These are phyloP conservation scores for Antechinus stuartii DNA, from an alignment of 2,113 vertebrate species.

Conservation along the genomic window DNA sequence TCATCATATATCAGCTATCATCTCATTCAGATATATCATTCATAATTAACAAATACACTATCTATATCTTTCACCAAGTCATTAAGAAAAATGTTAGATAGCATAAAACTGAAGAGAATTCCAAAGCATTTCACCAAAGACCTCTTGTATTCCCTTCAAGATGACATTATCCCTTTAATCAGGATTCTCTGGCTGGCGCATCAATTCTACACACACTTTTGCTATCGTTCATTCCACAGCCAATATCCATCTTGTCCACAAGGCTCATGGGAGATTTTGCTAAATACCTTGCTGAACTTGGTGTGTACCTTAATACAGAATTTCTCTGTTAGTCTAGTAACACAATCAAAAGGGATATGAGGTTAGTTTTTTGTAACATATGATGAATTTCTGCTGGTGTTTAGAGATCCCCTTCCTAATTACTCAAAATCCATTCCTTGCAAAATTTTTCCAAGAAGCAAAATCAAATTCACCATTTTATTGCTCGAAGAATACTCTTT, in stretches of 20 bases:
- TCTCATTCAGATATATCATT: background rate
- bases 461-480: background rate
- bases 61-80: background rate
- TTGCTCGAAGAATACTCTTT: background rate
- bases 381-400: background rate
- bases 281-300: background rate
- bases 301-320: background rate
- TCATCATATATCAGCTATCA: background rate
- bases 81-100: background rate
- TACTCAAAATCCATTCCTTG: background rate
- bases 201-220: background rate
- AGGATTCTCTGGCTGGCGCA: background rate
- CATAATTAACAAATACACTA: background rate
- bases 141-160: background rate
- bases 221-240: background rate
- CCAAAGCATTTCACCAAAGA: background rate
- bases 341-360: background rate
- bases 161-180: background rate
- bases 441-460: background rate
- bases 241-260: background rate
- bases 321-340: background rate
- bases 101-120: background rate
- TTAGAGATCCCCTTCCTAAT: background rate
- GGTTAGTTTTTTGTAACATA: background rate
- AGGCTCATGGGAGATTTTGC: background rate